These are phyloP conservation scores for Melinaea marsaeus DNA, from an alignment of 2,888 invertebrate genomes.

Conservation along the genomic window DNA sequence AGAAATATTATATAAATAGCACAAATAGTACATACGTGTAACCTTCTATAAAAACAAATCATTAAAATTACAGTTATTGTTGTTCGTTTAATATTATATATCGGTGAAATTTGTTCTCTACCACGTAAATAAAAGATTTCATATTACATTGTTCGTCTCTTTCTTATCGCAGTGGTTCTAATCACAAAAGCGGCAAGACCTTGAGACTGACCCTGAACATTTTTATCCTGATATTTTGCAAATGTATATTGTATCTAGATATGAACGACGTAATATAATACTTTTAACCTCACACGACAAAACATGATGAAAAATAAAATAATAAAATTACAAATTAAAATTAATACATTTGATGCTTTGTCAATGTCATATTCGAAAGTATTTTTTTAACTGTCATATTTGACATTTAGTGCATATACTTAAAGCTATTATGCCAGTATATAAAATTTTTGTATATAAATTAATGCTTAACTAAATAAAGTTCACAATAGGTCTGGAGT, in stretches of 20 bases:
- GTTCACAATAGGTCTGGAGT: constrained; percentile 23
- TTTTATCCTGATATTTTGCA: constrained; percentile 75
- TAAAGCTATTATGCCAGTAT: neutral
- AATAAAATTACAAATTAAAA: constrained; percentile 3
- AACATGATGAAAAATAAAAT: constrained; percentile 12
- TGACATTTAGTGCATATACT: no score
- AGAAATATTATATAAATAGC: neutral
- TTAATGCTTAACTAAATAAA: neutral
- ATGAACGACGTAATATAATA: constrained; percentile 29
- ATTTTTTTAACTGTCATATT: no score
- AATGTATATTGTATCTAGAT: constrained; percentile 49
- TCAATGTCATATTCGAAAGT: constrained; percentile 3
- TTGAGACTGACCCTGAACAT: constrained; percentile 76
- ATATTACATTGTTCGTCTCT: constrained; percentile 44
- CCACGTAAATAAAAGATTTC: constrained; percentile 38
- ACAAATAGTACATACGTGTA: constrained; percentile 48
- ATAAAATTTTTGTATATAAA: neutral
- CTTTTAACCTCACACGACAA: constrained; percentile 19
- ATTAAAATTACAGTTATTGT: constrained; percentile 67
- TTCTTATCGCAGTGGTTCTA: constrained; percentile 66
- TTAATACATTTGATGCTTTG: neutral
- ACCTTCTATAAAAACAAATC: constrained; percentile 68
- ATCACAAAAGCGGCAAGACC: constrained; percentile 73
- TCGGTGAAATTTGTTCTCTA: constrained; percentile 47
- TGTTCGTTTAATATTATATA: constrained; percentile 39